These are phyloP conservation scores for Microctonus aethiopoides DNA, from an alignment of 2,888 invertebrate genomes.

Conservation along the genomic window DNA sequence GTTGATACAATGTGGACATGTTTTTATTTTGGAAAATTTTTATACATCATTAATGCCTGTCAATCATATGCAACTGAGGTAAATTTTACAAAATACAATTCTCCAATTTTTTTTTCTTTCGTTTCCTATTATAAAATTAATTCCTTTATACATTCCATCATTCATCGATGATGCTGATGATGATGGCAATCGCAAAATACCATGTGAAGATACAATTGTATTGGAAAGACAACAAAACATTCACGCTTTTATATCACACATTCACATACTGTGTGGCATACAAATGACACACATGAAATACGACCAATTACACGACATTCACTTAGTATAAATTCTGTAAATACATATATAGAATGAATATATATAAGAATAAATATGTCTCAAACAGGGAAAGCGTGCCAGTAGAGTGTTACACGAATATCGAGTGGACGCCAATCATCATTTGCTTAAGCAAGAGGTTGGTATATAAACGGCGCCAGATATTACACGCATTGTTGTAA, in stretches of 20 bases:
- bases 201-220: neutral
- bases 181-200: neutral
- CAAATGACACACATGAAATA: conserved; percentile 6
- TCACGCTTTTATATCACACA: conserved; percentile 22
- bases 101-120: neutral
- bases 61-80: conserved; percentile 16
- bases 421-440: conserved; percentile 41
- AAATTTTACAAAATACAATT: neutral
- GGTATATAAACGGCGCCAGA: conserved; percentile 5
- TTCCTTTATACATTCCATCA: neutral
- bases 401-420: conserved; percentile 37
- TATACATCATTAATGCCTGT: conserved; percentile 32
- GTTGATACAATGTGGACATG: conserved; percentile 32
- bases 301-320: conserved; percentile 30
- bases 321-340: conserved; percentile 7
- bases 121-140: neutral
- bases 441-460: conserved; percentile 43
- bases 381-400: conserved; percentile 37
- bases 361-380: neutral
- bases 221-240: conserved; percentile 18
- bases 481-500: conserved; percentile 11
- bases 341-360: too few relatives aligned
- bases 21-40: conserved; percentile 36
- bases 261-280: neutral
- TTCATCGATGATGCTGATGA: neutral